These are phyloP conservation scores for Balaeniceps rex DNA, from an alignment of 2,113 vertebrate genomes.

Conservation along the genomic window DNA sequence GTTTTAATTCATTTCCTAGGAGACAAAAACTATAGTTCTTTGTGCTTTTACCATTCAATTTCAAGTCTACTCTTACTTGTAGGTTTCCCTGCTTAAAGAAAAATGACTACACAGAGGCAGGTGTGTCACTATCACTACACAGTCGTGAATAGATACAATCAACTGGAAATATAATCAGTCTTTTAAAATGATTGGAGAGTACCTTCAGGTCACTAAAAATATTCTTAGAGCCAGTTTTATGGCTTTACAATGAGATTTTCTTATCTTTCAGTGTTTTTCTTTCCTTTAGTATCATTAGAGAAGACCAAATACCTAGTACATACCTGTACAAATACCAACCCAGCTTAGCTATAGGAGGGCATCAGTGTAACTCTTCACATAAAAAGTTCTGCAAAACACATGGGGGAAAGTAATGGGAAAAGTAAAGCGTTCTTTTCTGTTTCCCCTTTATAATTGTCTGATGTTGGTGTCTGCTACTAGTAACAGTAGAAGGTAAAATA, in stretches of 20 bases:
- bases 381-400: not conserved
- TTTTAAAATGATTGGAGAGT: not conserved
- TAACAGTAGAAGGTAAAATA: not conserved
- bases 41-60: not conserved
- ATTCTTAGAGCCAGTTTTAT: not conserved
- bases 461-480: not conserved
- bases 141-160: not conserved
- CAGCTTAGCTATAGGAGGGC: not conserved
- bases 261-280: not conserved
- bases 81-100: not conserved
- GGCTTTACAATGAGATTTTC: not conserved
- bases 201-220: not conserved
- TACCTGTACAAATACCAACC: too few relatives aligned
- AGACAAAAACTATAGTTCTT: not conserved
- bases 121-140: not conserved
- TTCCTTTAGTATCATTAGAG: not conserved
- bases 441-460: not conserved
- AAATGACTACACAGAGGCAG: not conserved
- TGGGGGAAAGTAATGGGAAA: not conserved
- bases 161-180: not conserved
- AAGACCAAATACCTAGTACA: too few relatives aligned
- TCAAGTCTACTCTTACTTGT: not conserved
- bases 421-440: not conserved
- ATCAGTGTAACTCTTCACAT: fast-evolving
- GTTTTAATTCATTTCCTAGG: not conserved